Percentiles rank a stretch among this genome's conserved stretches.
Conservation (phyloP, 2,113 vertebrate genomes). For the Cinclus mexicanus region DNA sequence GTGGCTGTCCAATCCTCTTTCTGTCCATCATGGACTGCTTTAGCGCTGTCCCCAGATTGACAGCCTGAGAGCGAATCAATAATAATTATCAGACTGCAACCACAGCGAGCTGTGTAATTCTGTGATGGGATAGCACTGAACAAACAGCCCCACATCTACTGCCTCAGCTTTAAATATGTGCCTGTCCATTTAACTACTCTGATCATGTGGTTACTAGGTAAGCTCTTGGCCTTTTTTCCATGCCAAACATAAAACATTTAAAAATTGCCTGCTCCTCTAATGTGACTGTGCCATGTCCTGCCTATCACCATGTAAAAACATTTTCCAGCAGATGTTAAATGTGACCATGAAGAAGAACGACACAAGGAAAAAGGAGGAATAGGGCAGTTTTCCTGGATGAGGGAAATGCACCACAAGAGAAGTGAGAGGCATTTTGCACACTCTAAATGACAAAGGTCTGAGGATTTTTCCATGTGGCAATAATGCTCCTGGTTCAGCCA, state of each 20-base stretch:
- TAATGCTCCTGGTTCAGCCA: background rate
- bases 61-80: constrained; percentile 93
- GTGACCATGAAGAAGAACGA: background rate
- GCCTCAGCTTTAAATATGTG: constrained; percentile 77
- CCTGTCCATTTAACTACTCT: constrained; percentile 67
- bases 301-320: constrained; percentile 42
- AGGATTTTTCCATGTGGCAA: background rate
- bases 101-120: constrained; percentile 81
- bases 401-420: background rate
- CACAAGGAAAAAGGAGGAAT: background rate
- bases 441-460: background rate
- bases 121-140: constrained; percentile 74
- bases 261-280: constrained; percentile 35
- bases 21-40: constrained; percentile 89
- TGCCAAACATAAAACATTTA: constrained; percentile 41
- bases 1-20: constrained; percentile 88
- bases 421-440: background rate
- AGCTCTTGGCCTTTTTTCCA: constrained; percentile 8
- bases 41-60: constrained; percentile 84
- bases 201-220: constrained; percentile 62
- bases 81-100: constrained; percentile 94
- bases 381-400: background rate
- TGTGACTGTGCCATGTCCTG: background rate
- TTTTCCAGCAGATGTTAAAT: constrained; percentile 14
- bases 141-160: constrained; percentile 71